Evolutionary conservation across 2,888 invertebrate genomes (phyloP), one percentile per base, ranked within the genome.

Genomic region (Hydriomena furcata): DNA sequence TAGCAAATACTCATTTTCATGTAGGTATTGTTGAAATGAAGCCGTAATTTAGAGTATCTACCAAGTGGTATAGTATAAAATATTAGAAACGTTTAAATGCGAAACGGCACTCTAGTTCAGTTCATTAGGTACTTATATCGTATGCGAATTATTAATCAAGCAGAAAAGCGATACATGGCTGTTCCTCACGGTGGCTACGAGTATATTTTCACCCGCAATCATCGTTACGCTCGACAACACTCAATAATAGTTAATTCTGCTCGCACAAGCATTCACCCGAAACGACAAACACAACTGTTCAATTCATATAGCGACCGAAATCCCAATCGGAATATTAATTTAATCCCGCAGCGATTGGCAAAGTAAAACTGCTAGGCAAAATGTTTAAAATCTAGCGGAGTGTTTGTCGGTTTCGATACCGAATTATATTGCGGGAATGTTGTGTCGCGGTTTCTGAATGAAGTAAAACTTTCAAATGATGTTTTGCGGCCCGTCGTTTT

Each of bases 401-500:
- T 66, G 66, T 73, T 73, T 63, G 66, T 61, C 55, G 66, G 65
- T 51, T 58, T 20, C 72, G 73, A 71, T 75, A 65, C 58, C 66
- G 61, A 73, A 71, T 68, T 68, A 63, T 65, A 65, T 63, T 58
- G 65, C 63, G 57, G 63, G 55, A 71, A 71, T 68, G 61, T 65
- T 68, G 56, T 60, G 43, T 49, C 55, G 72, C 58, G 73, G 73
- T 73, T 76, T 73, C 58, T 65, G 59, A 66, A 68, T 61, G 63
- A 65, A 67, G 63, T 52, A 62, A 60, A 79, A 77, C 72, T 78
- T 79, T 73, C 71, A 66, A 75, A 76, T 65, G 70, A 68, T 76
- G 75, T 77, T 71, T 69, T 75, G 79, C 57, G 77, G 79, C 65
- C 68, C 64, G 61, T 63, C 64, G 63, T 76, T 70, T 73, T 68